phyloP scores from a whole-genome alignment of 2,888 invertebrate species.

The Chrysopilus asiliformis region DNA sequence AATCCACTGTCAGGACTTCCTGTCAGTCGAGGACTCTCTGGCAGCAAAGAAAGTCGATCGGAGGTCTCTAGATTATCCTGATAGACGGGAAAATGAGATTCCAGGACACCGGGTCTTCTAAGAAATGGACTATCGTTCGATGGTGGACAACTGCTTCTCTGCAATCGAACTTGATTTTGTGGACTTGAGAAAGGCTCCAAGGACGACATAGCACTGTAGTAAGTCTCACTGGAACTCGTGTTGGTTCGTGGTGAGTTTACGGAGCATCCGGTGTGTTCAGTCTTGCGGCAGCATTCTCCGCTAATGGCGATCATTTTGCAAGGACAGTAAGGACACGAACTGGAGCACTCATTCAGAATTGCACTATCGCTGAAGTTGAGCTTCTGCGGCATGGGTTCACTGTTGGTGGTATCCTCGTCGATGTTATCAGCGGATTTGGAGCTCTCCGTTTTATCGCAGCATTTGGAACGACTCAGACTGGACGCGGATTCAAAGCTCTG shows the following conservation, averaged over 20 bases:
- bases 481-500: slow-evolving; percentile 41
- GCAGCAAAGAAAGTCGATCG: slow-evolving; percentile 18
- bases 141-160: slow-evolving; percentile 6
- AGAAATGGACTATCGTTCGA: slow-evolving; percentile 6
- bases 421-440: slow-evolving; percentile 45
- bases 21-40: slow-evolving; percentile 13
- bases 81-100: slow-evolving; percentile 35
- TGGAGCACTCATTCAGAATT: slow-evolving; percentile 27
- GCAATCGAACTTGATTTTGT: slow-evolving; percentile 12
- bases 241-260: slow-evolving; percentile 13
- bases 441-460: slow-evolving; percentile 25
- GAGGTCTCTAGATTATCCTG: slow-evolving; percentile 15
- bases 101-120: slow-evolving; percentile 29
- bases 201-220: slow-evolving; percentile 27
- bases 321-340: slow-evolving; percentile 28
- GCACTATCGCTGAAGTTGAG: slow-evolving; percentile 35
- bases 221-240: slow-evolving; percentile 30
- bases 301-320: slow-evolving; percentile 19
- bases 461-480: slow-evolving; percentile 22
- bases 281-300: slow-evolving; percentile 23
- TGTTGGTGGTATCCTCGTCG: slow-evolving; percentile 36
- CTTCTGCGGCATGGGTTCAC: slow-evolving; percentile 23
- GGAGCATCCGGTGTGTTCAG: slow-evolving; percentile 24
- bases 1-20: slow-evolving; percentile 14
- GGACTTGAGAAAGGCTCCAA: slow-evolving; percentile 24